A percentile compares a stretch with the other conserved stretches of the same genome.
Evolutionary conservation across 2,888 invertebrate species (phyloP).

Genomic region (Aplocera efformata): DNA sequence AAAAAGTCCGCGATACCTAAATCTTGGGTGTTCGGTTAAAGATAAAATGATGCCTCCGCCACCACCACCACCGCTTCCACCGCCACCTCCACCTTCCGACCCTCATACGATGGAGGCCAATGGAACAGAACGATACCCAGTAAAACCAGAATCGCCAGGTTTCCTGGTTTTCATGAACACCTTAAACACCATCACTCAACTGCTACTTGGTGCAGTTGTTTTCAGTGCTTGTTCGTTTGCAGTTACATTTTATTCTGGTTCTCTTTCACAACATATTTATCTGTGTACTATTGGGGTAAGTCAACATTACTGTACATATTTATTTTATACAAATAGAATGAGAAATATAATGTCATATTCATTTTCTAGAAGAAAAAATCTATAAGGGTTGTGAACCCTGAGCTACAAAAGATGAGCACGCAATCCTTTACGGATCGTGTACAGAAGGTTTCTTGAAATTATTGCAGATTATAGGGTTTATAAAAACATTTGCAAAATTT

Average conservation of each 20-base stretch:
- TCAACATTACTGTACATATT: constrained; percentile 18
- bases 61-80: constrained; percentile 26
- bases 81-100: constrained; percentile 10
- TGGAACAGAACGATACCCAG: constrained; percentile 11
- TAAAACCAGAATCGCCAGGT: constrained; percentile 13
- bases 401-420: no score
- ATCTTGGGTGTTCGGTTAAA: no score
- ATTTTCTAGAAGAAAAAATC: no score
- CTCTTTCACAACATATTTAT: constrained; percentile 42
- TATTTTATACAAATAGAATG: no score
- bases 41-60: constrained; percentile 25
- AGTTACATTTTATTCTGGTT: constrained; percentile 4
- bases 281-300: constrained; percentile 57
- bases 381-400: no score
- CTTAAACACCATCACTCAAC: constrained; percentile 38
- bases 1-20: no score
- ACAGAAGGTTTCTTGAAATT: no score
- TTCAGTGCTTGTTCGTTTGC: constrained; percentile 34
- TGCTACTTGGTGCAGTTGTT: constrained; percentile 40
- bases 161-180: constrained; percentile 35
- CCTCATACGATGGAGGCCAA: constrained; percentile 26
- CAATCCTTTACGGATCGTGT: no score
- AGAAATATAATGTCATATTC: no score
- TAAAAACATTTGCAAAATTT: no score
- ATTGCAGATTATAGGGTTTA: no score